Evolutionary conservation across 92 coral and sea anemone genomes (phyloP), one percentile per base, ranked within the genome.

Genomic region (Nematostella vectensis): DNA sequence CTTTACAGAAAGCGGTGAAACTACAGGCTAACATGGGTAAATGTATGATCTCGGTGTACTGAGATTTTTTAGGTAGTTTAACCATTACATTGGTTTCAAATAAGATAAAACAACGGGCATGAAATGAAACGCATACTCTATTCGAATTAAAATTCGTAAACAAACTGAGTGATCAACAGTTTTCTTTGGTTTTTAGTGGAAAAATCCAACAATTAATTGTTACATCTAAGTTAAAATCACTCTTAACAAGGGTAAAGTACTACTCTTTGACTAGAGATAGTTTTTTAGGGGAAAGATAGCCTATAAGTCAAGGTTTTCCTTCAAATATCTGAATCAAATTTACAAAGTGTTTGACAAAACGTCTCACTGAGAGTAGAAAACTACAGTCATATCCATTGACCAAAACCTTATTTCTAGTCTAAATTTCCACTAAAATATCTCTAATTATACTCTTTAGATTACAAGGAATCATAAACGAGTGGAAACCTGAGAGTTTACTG

Each of bases 131-230:
- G 62, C 70, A 65, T 25, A 52, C 69, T 59, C 70, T 71, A 65
- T 44, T 66, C 66, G 79, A 78, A 71, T 65, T 65, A 65, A 65
- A 64, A 66, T 78, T 65, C 79, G 85, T 78, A 78, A 78, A 78
- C 80, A 78, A 78, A 58, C 71, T 65, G 58, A 48, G 53, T 29
- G 4, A 61, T n/a, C 55, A 63, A 58, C 59, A 67, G 61, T 58
- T 12, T 24, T 21, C 17, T 43, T 54, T 52, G 47, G 44, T 27
- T 54, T 57, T 66, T 27, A n/a, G 57, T 31, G 17, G 25, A 54
- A 66, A 66, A 66, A 25, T 44, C n/a, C 31, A n/a, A n/a, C n/a
- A n/a, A n/a, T n/a, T n/a, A n/a, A 8, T 53, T 59, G 51, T 27
- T 18, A 26, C 63, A 24, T 66, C 23, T 43, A 27, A 29, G n/a